A percentile compares a stretch with the other conserved stretches of the same genome.
Evolutionary conservation across 2,888 invertebrate species (phyloP).

Genomic region (Eudasyphora cyanicolor): DNA sequence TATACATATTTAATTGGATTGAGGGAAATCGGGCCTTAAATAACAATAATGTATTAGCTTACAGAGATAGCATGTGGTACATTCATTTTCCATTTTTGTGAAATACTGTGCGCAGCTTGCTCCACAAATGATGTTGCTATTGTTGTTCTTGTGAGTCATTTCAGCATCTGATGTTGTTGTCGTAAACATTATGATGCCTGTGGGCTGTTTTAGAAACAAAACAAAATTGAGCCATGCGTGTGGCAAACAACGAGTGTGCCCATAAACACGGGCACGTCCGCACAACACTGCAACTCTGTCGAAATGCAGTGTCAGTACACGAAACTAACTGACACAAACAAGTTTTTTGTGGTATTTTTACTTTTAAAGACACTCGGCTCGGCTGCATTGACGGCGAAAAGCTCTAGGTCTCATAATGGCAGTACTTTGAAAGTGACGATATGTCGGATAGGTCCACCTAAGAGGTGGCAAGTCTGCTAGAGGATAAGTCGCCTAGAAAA

Average conservation of each 20-base stretch:
- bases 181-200: slow-evolving; percentile 42
- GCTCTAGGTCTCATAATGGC: slow-evolving; percentile 9
- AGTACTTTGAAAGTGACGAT: slow-evolving; percentile 52
- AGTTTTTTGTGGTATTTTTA: slow-evolving; percentile 36
- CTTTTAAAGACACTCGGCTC: neutral
- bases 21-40: no score
- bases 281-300: slow-evolving; percentile 49
- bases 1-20: no score
- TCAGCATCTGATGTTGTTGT: neutral
- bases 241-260: slow-evolving; percentile 46
- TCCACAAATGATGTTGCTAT: slow-evolving; percentile 13
- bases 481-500: neutral
- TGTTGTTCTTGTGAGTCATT: neutral
- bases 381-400: slow-evolving; percentile 1
- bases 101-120: neutral
- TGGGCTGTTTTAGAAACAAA: slow-evolving; percentile 41
- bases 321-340: slow-evolving; percentile 38
- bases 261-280: neutral
- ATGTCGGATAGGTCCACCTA: slow-evolving; percentile 52
- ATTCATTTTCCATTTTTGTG: neutral
- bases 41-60: no score
- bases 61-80: no score
- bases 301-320: neutral
- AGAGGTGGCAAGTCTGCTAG: slow-evolving; percentile 48
- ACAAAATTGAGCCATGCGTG: slow-evolving; percentile 54